Conservation (phyloP, 2,797 vertebrate species). For the Enteromius argenteus region DNA sequence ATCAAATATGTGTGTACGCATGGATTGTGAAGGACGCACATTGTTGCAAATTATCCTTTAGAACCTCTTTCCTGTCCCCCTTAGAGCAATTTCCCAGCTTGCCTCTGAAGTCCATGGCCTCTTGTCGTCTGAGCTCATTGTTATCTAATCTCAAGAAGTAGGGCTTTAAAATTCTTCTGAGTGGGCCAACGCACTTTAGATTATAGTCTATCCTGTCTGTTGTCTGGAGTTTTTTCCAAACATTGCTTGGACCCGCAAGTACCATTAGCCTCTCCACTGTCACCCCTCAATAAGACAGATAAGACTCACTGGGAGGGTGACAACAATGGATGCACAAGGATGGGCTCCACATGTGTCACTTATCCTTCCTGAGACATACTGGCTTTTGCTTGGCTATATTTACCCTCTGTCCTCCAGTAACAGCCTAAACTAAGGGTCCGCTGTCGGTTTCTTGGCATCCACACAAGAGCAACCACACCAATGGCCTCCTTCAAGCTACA, state of each 20-base stretch:
- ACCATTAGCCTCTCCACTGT: slow-evolving; percentile 23
- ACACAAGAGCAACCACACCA: slow-evolving; percentile 14
- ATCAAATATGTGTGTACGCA: not conserved
- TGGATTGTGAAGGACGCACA: not conserved
- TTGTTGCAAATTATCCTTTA: slow-evolving; percentile 26
- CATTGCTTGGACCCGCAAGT: slow-evolving; percentile 5
- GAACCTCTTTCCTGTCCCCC: slow-evolving; percentile 1
- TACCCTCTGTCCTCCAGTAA: slow-evolving; percentile 36
- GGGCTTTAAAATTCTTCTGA: slow-evolving; percentile 34
- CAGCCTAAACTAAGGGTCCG: slow-evolving; percentile 1
- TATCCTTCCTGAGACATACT: slow-evolving; percentile 39
- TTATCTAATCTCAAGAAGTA: slow-evolving; percentile 50
- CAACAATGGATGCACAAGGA: slow-evolving; percentile 26
- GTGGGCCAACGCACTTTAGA: slow-evolving; percentile 23
- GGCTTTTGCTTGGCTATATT: slow-evolving; percentile 50
- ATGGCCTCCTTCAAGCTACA: slow-evolving; percentile 33
- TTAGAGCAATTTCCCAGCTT: slow-evolving; percentile 62
- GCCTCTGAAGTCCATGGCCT: slow-evolving; percentile 27
- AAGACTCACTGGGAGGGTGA: slow-evolving; percentile 2
- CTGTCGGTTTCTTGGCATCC: slow-evolving; percentile 36
- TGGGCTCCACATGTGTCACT: slow-evolving; percentile 16
- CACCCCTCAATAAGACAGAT: slow-evolving; percentile 36
- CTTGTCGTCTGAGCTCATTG: slow-evolving; percentile 43
- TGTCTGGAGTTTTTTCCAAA: slow-evolving; percentile 28
- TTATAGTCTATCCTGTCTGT: slow-evolving; percentile 31